Base-by-base conservation (phyloP, 2,113 vertebrate genomes). In the Equus quagga region DNA sequence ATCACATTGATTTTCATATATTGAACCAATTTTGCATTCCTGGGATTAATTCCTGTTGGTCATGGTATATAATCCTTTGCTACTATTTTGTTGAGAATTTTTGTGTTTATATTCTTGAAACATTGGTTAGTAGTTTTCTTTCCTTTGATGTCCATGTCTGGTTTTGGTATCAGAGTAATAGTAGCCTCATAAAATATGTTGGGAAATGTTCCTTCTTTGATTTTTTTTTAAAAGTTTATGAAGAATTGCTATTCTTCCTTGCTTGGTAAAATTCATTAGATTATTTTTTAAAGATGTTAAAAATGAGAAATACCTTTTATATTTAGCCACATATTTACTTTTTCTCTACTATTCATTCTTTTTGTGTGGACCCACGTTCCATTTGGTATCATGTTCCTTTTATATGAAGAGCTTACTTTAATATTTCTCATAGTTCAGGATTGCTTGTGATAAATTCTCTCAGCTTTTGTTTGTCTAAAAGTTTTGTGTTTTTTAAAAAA, bases 231-330 rank as follows among this genome's bases (percentile, higher is more conserved):
- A 86, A 70, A 79, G 33, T 75, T 73, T 86, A 31, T 81, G 73
- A 76, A 81, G 7, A 78, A 26, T 36, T 94, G 6, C 13, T 89
- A 73, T 80, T 95, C 72, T 76, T 89, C 46, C 24, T 54, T 84
- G 17, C 17, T 82, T 69, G 44, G 46, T 72, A 85, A 72, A 90
- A 94, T 79, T 84, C n/a, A 70, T 26, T 65, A 65, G 64, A 28
- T 73, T 56, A 64, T 54, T 28, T 89, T 96, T 92, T 92, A 49
- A 62, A 79, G 76, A 75, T 92, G 15, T 86, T 92, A 73, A 92
- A 86, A 95, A 65, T 72, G 23, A 92, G 44, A 92, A 54, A 31
- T 73, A 13, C n/a, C 11, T 73, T 80, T 92, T 73, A 82, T 6
- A 70, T n/a, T 28, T 88, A 51, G 33, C 7, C 56, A 26, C 8